Evolutionary conservation across 2,888 invertebrate genomes (phyloP), one percentile per base, ranked within the genome.

Genomic region (Trachelus stipa): DNA sequence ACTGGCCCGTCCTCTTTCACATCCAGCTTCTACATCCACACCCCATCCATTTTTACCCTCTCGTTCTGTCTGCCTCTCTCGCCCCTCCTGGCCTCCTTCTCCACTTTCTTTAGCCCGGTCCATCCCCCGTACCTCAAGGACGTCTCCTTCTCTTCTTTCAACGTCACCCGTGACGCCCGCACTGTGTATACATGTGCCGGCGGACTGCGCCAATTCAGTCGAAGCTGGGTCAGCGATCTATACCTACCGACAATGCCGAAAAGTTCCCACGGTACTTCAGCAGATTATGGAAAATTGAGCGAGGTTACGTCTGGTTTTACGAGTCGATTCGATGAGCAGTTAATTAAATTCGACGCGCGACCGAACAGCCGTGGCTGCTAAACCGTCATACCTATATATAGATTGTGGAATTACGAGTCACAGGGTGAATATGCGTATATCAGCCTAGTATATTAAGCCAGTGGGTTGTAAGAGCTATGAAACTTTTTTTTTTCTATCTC

Each of bases 101-200:
- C 75, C 71, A 73, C 76, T 30, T 34, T 30, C 73, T 37, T 69
- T 31, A 34, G 37, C 40, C 71, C 73, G 15, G 56, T 9, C 56
- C 56, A 9, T 23, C 23, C 23, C 6, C 56, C 56, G 56, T 23
- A 9, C 56, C 56, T 56, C 56, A 23, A 56, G 23, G 56, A 23
- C 56, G 56, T 56, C 23, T 56, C 56, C 9, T 40, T 40, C 40
- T 23, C 2, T 9, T 56, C 56, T 23, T 56, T 9, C 6, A 23
- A 56, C 56, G 23, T 23, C 23, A 6, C 15, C 15, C 40, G 40
- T 15, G 6, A 15, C 23, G 23, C 23, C 9, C 23, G 9, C 56
- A 23, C 23, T 0, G 56, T 23, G 56, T 56, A 56, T 23, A 56
- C 23, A 9, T 56, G 56, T 6, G 23, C 6, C 56, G 56, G 56